These are phyloP conservation scores for Octomys mimax DNA, from an alignment of 2,797 vertebrate genomes.

Conservation along the genomic window DNA sequence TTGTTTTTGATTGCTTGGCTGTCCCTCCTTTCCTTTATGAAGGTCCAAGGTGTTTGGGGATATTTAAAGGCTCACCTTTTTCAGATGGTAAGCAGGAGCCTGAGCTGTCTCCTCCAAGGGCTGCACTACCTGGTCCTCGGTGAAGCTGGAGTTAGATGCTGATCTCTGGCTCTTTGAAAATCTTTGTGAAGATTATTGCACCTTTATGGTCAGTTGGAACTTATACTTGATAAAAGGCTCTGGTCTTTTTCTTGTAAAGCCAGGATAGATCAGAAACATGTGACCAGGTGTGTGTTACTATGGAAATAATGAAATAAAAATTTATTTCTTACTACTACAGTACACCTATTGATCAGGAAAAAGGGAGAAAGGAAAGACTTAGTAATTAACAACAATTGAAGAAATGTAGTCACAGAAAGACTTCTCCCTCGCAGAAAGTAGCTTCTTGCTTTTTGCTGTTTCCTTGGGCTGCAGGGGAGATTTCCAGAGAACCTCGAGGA, in stretches of 20 bases:
- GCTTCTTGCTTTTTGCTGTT: background rate
- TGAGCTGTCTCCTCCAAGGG: background rate
- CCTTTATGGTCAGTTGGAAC: conserved; percentile 6
- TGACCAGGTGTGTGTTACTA: background rate
- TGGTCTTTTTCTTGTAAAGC: conserved; percentile 52
- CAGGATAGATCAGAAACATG: conserved; percentile 24
- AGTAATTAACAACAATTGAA: background rate
- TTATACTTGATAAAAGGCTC: background rate
- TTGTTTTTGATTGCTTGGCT: background rate
- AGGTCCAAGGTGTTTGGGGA: background rate
- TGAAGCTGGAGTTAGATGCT: background rate
- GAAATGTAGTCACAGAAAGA: background rate
- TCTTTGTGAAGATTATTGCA: background rate
- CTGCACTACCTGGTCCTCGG: background rate
- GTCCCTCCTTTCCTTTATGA: background rate
- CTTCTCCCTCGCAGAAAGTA: background rate
- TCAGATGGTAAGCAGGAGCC: background rate
- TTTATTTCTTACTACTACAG: background rate
- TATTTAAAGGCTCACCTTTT: background rate
- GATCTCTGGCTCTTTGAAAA: background rate
- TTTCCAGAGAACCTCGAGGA: background rate
- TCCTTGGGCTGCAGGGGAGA: background rate
- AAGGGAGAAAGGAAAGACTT: background rate
- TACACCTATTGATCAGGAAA: background rate
- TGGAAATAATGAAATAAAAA: conserved; percentile 41